Evolutionary conservation across 2,888 invertebrate genomes (phyloP), one percentile per base, ranked within the genome.

Genomic region (Formica aserva): DNA sequence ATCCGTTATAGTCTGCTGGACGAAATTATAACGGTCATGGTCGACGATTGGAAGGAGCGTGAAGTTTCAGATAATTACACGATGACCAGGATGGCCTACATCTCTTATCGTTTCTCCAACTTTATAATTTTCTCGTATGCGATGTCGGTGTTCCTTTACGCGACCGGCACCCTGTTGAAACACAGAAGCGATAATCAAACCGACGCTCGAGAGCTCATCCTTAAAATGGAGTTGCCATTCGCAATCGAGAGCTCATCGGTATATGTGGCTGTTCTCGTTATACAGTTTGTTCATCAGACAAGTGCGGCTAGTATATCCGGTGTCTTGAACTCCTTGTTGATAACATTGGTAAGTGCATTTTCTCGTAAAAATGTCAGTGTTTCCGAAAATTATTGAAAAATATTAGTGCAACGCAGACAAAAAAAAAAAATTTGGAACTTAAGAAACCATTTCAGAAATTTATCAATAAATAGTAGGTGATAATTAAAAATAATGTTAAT

Each of bases 201-300:
- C 9, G 32, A 63, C 5, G 0, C 48, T 3, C 77, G 84, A 32
- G 35, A 62, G 5, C 76, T 85, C 9, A 13, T 84, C 38, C 29
- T 88, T 5, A 88, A 85, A 22, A 83, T 88, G 82, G 84, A 88
- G 6, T 66, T 88, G 11, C 86, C 88, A 1, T 85, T 87, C 26
- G 72, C 62, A 1, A 82, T 62, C 2, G 66, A 62, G 15, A 55
- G 18, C 2, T 66, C 80, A 18, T 84, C 82, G 0, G n/a, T 74
- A 62, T 81, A 87, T 48, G 65, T 87, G 35, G 22, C 75, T 8
- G 41, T 87, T 32, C 22, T 85, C 15, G 41, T 66, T 18, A 41
- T 15, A 5, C 87, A 88, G 26, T 81, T 83, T 13, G 13, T 88
- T 55, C 83, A 83, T 55, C 83, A 86, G 55, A 18, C 71, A n/a